Conservation (phyloP, 2,797 vertebrate genomes). For the Pipistrellus nathusii region DNA sequence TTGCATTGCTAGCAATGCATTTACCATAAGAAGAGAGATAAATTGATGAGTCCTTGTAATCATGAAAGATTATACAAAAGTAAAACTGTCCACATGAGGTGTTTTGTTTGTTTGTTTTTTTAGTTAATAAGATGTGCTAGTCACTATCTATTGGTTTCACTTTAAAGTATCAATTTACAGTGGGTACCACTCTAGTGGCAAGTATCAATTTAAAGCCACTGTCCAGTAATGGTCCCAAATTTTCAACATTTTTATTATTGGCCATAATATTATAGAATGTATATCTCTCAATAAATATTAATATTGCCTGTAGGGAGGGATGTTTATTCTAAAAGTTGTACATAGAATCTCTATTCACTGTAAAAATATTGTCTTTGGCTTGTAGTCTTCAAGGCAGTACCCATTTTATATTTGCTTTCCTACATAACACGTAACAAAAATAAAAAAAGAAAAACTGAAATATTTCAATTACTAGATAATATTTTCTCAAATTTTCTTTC, state of each 20-base stretch:
- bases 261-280: not conserved
- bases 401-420: not conserved
- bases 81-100: not conserved
- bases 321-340: slow-evolving; percentile 4
- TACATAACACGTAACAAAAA: not conserved
- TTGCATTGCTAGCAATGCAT: not conserved
- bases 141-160: not conserved
- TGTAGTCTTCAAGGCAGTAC: not conserved
- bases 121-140: not conserved
- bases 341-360: not conserved
- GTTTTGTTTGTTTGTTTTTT: not conserved
- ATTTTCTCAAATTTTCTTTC: not conserved
- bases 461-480: not conserved
- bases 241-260: slow-evolving; percentile 4
- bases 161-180: not conserved
- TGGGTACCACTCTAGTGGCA: not conserved
- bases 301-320: not conserved
- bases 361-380: not conserved
- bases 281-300: not conserved
- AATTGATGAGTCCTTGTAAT: not conserved
- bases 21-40: not conserved
- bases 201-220: not conserved
- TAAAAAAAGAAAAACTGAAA: not conserved
- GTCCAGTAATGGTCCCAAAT: not conserved
- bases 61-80: slow-evolving; percentile 21